Percentiles rank a stretch among this genome's conserved stretches.
These are phyloP conservation scores for Dicyrtoma fusca DNA, from an alignment of 2,888 invertebrate genomes.

Conservation along the genomic window DNA sequence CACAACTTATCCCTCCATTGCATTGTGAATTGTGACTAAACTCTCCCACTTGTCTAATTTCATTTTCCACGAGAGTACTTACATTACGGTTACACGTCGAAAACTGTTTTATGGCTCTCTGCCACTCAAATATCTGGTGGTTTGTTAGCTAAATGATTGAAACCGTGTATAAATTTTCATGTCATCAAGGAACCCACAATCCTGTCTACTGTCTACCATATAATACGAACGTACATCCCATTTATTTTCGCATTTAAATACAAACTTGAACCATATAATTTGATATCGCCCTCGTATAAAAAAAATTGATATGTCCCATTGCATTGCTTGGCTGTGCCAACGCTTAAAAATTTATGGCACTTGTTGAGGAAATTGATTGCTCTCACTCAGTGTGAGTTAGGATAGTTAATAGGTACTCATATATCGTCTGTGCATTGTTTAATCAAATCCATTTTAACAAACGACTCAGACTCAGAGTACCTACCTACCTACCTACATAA, in stretches of 20 bases:
- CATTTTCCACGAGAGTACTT: constrained; percentile 15
- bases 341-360: too few species aligned
- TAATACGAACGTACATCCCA: not conserved
- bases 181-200: constrained; percentile 13
- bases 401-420: too few species aligned
- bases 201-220: not conserved
- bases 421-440: too few species aligned
- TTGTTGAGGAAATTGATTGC: too few species aligned
- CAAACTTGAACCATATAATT: constrained; percentile 21
- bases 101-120: constrained; percentile 7
- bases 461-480: too few species aligned
- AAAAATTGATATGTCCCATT: too few species aligned
- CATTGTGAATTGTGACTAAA: constrained; percentile 7
- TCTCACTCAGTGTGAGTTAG: too few species aligned
- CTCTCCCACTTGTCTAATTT: constrained; percentile 26
- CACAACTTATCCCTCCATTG: not conserved
- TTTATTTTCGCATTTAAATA: not conserved
- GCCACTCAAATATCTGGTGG: not conserved
- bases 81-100: constrained; percentile 21
- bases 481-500: too few species aligned
- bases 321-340: too few species aligned
- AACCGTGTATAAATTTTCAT: constrained; percentile 18
- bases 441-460: too few species aligned
- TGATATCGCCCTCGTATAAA: too few species aligned
- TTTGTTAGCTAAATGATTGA: not conserved